Evolutionary conservation across 2,888 invertebrate species (phyloP), one percentile per base, ranked within the genome.

Genomic region (Uropetala carovei): DNA sequence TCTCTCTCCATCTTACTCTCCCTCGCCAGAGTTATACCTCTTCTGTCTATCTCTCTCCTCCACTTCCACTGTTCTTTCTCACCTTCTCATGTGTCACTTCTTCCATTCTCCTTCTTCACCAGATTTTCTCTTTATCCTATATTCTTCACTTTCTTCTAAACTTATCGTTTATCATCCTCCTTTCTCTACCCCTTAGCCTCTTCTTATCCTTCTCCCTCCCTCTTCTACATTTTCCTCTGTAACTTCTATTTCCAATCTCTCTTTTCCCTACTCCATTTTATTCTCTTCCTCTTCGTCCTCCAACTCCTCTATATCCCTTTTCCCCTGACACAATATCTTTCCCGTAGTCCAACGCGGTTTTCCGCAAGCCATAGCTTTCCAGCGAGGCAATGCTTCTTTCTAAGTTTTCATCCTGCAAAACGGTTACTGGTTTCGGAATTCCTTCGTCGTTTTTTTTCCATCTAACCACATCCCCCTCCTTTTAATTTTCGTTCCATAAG

Each of bases 201-300:
- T 13, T 13, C 18, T 13, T 18, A 64, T 18, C 18, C 64, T 64
- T 64, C 16, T n/a, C 7, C 0, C 11, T n/a, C 13, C 7, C 64
- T 64, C n/a, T 64, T n/a, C 4, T 64, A 18, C n/a, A 18, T 64
- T 3, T 43, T 43, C 10, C 83, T 83, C 83, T 83, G 18, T 64
- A 16, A 43, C 56, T 56, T 56, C 57, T 9, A n/a, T 16, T 16
- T 83, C 83, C 27, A 7, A 83, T n/a, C 83, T 10, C 9, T 16
- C 83, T 5, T 7, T 16, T n/a, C 18, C 30, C 18, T 83, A 10
- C 0, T 16, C 16, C 27, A 13, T n/a, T 16, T 30, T 16, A 0
- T 16, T 83, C 43, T 83, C n/a, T n/a, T n/a, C n/a, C 83, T 8
- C n/a, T 83, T 22, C 30, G 10, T 57, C 86, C 86, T 57, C 86